Percentiles rank a stretch among this genome's conserved stretches.
Evolutionary conservation across 2,113 vertebrate species (phyloP).

Genomic region (Bos taurus): ARS-UCD2.0 NC_037335.1:35700501-35701000

Average conservation of each 20-base stretch:
- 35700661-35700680: neutral
- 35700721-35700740: neutral
- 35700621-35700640: neutral
- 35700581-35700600: neutral
- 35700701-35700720: neutral
- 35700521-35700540: neutral
- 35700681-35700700: neutral
- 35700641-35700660: slow-evolving; percentile 1
- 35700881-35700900: neutral
- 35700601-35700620: neutral
- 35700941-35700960: too few species aligned
- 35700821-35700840: neutral
- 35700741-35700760: neutral
- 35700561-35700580: neutral
- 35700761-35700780: neutral
- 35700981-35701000: too few species aligned
- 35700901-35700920: too few species aligned
- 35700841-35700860: neutral
- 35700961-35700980: too few species aligned
- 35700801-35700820: neutral
- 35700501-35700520: neutral
- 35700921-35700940: too few species aligned
- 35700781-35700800: neutral
- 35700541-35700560: neutral
- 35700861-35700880: neutral